phyloP scores from a whole-genome alignment of 1,140 invertebrate genomes.

The Microplitis demolitor region DNA sequence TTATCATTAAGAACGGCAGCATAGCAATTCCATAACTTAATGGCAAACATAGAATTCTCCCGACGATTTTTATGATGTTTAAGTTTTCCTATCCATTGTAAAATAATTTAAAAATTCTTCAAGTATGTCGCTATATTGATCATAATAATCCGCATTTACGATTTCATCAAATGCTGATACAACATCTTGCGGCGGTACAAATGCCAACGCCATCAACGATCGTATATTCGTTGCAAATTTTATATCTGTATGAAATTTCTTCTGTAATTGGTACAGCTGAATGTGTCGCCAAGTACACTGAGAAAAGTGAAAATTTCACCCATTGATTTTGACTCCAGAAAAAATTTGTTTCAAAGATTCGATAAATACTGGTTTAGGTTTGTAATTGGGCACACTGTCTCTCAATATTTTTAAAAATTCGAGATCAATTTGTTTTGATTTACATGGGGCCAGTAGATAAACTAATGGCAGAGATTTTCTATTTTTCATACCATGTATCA shows the following conservation, averaged over 20 bases:
- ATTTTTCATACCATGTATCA: not conserved
- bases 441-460: not conserved
- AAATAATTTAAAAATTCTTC: not conserved
- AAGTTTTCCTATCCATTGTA: not conserved
- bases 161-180: not conserved
- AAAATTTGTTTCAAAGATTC: conserved; percentile 14
- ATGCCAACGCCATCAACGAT: not conserved
- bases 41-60: not conserved
- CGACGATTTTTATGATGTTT: not conserved
- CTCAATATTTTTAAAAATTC: not conserved
- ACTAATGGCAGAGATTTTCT: conserved; percentile 4
- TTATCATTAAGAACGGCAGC: too few relatives aligned
- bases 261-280: conserved; percentile 20
- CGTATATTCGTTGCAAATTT: not conserved
- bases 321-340: not conserved
- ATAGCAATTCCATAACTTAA: too few relatives aligned
- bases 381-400: not conserved
- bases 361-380: not conserved
- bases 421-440: not conserved
- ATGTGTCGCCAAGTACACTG: conserved; percentile 21
- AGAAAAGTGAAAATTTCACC: conserved; percentile 21
- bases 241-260: not conserved
- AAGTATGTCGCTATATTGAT: not conserved
- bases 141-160: not conserved
- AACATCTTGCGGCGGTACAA: not conserved